Evolutionary conservation across 2,888 invertebrate species (phyloP).

Genomic region (Acronicta alni): DNA sequence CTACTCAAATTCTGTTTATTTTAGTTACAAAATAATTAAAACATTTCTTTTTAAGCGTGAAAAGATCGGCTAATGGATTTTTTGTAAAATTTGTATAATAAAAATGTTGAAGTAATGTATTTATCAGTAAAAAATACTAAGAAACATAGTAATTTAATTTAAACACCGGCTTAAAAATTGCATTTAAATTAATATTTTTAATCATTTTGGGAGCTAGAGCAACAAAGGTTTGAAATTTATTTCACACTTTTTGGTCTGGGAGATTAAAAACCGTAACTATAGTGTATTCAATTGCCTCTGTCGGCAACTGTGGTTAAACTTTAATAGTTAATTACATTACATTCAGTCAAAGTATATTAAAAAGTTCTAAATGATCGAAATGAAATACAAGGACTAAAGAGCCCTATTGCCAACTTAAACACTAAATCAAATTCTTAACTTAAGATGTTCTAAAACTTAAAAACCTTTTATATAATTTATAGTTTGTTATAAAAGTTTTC

Average conservation of each 20-base stretch:
- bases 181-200: too few relatives aligned
- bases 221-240: too few relatives aligned
- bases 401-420: slow-evolving; percentile 19
- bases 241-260: not conserved
- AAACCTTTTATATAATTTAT: slow-evolving; percentile 3
- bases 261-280: not conserved
- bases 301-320: slow-evolving; percentile 14
- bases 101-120: too few relatives aligned
- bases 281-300: not conserved
- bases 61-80: too few relatives aligned
- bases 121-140: too few relatives aligned
- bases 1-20: too few relatives aligned
- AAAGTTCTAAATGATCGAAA: slow-evolving; percentile 23
- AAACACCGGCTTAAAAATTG: too few relatives aligned
- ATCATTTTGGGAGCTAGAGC: too few relatives aligned
- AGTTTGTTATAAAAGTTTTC: not conserved
- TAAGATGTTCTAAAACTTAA: slow-evolving; percentile 10
- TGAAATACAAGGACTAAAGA: slow-evolving; percentile 18
- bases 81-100: too few relatives aligned
- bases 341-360: slow-evolving; percentile 13
- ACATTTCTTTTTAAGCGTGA: too few relatives aligned
- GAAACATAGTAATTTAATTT: too few relatives aligned
- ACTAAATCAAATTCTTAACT: slow-evolving; percentile 13
- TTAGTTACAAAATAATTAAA: too few relatives aligned
- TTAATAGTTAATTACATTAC: slow-evolving; percentile 7